Base-by-base conservation (phyloP, 1,140 invertebrate genomes). In the Solen grandis region DNA sequence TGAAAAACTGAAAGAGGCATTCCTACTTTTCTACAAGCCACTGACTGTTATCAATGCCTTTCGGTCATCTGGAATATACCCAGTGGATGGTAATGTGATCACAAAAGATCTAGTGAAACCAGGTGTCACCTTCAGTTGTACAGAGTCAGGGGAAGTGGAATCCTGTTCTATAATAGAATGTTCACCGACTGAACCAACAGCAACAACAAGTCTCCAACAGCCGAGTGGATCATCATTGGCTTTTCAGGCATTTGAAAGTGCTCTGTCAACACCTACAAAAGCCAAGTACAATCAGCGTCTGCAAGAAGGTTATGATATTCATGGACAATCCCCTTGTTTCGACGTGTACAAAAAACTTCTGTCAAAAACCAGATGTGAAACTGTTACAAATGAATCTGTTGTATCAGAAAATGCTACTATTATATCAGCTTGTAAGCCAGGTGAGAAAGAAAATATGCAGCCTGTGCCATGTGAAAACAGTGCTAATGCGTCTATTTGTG, bases 1-100 rank as follows among this genome's bases (percentile, higher is more conserved):
- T 33, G 72, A 84, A 54, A 84, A 84, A 57, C 36, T 84, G 35
- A 78, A 65, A 25, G 83, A 84, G 22, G 29, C 62, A 1, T 84
- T 78, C 54, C 46, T 69, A 10, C 10, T 57, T 5, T 84, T 84
- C 41, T 84, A 84, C 50, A 84, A 73, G 57, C 80, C 83, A 46
- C 38, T 27, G 10, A 82, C 68, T 41, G 72, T 84, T 19, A 69
- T 84, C 13, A 74, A 79, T 59, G 81, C 65, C 60, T 82, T 82
- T 33, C 31, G 29, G 3, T 46, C 68, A 52, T 62, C 59, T 36
- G 72, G 73, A 5, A 82, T 82, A n/a, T 82, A 82, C 22, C 73
- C 63, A 38, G 57, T 82, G 5, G 46, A 82, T 35, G 19, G 72
- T 5, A 36, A 2, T 38, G 63, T 76, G 8, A 70, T 76, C 29